A percentile compares a stretch with the other conserved stretches of the same genome.
These are phyloP conservation scores for Cerastis leucographa DNA, from an alignment of 2,888 invertebrate genomes.

Conservation along the genomic window DNA sequence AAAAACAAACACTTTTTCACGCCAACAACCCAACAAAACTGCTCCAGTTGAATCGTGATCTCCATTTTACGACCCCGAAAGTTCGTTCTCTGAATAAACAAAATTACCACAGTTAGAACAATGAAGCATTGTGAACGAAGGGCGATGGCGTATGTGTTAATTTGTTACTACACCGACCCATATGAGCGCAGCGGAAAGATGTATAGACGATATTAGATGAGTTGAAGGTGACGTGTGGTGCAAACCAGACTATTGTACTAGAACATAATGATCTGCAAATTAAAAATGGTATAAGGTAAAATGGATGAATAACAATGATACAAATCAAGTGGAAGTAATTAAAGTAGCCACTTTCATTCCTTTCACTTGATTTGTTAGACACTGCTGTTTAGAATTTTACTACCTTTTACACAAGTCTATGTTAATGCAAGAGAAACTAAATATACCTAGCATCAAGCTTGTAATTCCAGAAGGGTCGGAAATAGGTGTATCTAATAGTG, in stretches of 20 bases:
- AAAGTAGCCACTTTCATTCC: slow-evolving; percentile 20
- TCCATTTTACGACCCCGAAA: slow-evolving; percentile 67
- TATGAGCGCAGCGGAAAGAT: slow-evolving; percentile 64
- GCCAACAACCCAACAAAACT: slow-evolving; percentile 19
- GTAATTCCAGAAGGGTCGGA: too few relatives aligned
- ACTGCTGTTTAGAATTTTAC: slow-evolving; percentile 11
- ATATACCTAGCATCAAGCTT: too few relatives aligned
- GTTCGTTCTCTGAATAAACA: slow-evolving; percentile 64
- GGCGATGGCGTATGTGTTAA: slow-evolving; percentile 75
- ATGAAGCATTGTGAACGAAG: slow-evolving; percentile 72
- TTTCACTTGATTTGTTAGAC: slow-evolving; percentile 39
- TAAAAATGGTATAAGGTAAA: background rate
- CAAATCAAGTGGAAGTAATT: too few relatives aligned
- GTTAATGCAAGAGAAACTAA: too few relatives aligned
- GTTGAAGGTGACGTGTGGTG: slow-evolving; percentile 46
- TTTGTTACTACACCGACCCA: slow-evolving; percentile 72
- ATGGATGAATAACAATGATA: too few relatives aligned
- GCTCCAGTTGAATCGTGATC: slow-evolving; percentile 64
- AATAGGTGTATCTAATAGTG: background rate
- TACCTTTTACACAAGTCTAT: background rate
- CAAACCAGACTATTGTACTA: slow-evolving; percentile 12
- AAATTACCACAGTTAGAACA: slow-evolving; percentile 76
- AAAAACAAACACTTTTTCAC: slow-evolving; percentile 13
- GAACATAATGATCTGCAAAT: background rate
- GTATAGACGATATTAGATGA: slow-evolving; percentile 51